phyloP scores from a whole-genome alignment of 2,113 vertebrate genomes.

The Tupaia tana region DNA sequence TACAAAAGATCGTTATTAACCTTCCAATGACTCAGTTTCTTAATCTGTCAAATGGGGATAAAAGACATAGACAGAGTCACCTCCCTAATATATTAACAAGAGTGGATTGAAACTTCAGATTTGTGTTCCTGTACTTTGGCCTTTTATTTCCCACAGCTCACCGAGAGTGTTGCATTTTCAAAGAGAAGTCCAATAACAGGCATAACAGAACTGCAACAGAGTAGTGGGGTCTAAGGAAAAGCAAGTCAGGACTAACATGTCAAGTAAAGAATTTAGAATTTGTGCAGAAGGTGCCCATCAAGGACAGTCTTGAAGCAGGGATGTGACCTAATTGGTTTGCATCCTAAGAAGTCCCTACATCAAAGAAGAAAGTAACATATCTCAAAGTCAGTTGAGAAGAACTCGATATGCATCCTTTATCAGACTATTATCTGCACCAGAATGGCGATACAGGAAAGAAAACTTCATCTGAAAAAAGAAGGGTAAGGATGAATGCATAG shows the following conservation, averaged over 20 bases:
- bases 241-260: background rate
- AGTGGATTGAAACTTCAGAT: background rate
- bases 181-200: background rate
- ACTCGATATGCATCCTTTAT: background rate
- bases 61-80: slow-evolving; percentile 2
- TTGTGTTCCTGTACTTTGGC: background rate
- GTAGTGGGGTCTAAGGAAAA: background rate
- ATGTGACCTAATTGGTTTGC: background rate
- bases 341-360: background rate
- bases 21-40: background rate
- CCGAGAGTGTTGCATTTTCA: background rate
- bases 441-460: background rate
- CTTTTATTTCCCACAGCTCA: background rate
- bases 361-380: background rate
- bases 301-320: background rate
- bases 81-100: background rate
- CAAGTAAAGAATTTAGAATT: background rate
- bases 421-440: fast-evolving
- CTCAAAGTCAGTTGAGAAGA: background rate
- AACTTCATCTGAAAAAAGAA: background rate
- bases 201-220: background rate
- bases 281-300: background rate
- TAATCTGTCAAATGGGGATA: slow-evolving; percentile 37
- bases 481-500: background rate
- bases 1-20: background rate